Base-by-base conservation (phyloP, 2,888 invertebrate species). In the Leptarthrus brevirostris region DNA sequence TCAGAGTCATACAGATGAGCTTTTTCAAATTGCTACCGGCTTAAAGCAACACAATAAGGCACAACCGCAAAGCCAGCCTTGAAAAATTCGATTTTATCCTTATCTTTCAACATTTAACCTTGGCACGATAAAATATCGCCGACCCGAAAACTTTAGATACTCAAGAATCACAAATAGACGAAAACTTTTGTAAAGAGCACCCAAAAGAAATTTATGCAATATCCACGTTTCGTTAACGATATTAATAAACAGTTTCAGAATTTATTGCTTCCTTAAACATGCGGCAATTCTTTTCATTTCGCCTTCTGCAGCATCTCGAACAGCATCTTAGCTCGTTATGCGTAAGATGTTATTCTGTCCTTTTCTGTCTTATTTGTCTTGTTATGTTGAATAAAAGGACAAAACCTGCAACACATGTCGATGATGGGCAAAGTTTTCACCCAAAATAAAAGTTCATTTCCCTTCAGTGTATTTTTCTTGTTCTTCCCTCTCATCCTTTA, bases 391-490 rank as follows among this genome's bases (percentile, higher is more conserved):
- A 30, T n/a, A 10, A 69, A 52, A 52, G 52, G 69, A 69, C 69
- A 69, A 52, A 69, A 69, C 69, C 69, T 69, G 69, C 69, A 69
- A 49, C 69, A 69, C 34, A 69, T 69, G 69, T 69, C 52, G 52
- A 52, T 69, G 69, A 69, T 69, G 69, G 69, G 49, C 69, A 69
- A 69, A 69, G 69, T 69, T 69, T 69, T 69, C 69, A 69, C 69
- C 69, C 69, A 52, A n/a, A 69, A 69, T 69, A 69, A 69, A 69
- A 69, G 69, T 69, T 69, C 69, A 69, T 69, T 69, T 69, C 69
- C 52, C 69, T 69, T 69, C 69, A 18, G 52, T 69, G 30, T 30
- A 49, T 69, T 69, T 69, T 69, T 26, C 44, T 47, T 69, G 52
- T 10, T 20, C 34, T 52, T 47, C n/a, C 52, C 22, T 18, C 26